Evolutionary conservation across 2,888 invertebrate species (phyloP), one percentile per base, ranked within the genome.

Genomic region (Aphidoletes aphidimyza): DNA sequence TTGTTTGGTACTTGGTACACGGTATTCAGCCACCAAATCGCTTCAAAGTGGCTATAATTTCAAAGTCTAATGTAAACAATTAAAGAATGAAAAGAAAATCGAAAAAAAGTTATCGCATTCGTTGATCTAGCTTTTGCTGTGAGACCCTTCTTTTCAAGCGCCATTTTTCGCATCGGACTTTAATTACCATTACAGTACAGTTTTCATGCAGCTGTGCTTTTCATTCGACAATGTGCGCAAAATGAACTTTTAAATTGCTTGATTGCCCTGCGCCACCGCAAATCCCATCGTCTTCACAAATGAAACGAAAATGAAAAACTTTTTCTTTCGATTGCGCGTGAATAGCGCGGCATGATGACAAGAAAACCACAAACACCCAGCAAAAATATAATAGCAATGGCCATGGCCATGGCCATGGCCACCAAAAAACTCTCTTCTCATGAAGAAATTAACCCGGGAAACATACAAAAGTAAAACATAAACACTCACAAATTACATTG

Each of bases 321-420:
- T 69, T 69, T 69, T 69, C 69, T 69, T 69, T 69, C 69, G 26
- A 30, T 17, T 69, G 69, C 69, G 34, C n/a, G n/a, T n/a, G n/a
- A n/a, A n/a, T n/a, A n/a, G n/a, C n/a, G n/a, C n/a, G n/a, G n/a
- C n/a, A n/a, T n/a, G n/a, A n/a, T n/a, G n/a, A n/a, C n/a, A n/a
- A n/a, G n/a, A n/a, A n/a, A n/a, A n/a, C n/a, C n/a, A n/a, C n/a
- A n/a, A n/a, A n/a, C n/a, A n/a, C n/a, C n/a, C n/a, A n/a, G n/a
- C n/a, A n/a, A n/a, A n/a, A n/a, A n/a, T n/a, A n/a, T n/a, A n/a
- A n/a, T n/a, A n/a, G n/a, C n/a, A n/a, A n/a, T n/a, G n/a, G n/a
- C n/a, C n/a, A n/a, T n/a, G n/a, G n/a, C n/a, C n/a, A n/a, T n/a
- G n/a, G n/a, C n/a, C n/a, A n/a, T n/a, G n/a, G n/a, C n/a, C n/a